Conservation (phyloP, 2,113 vertebrate species). For the Galbula dea region DNA sequence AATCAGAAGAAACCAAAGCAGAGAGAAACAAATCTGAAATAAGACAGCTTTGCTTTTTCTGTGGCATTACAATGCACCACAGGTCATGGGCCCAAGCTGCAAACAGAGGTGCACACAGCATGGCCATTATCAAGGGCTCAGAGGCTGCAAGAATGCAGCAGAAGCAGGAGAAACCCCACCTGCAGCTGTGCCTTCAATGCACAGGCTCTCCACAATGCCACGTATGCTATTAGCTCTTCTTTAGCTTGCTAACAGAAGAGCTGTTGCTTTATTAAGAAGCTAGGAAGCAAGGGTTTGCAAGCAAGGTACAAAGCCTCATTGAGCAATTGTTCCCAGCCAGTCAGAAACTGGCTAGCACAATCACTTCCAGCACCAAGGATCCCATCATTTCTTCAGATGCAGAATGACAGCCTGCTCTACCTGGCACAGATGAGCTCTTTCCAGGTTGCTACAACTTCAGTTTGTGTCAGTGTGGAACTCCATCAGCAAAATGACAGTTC, state of each 20-base stretch:
- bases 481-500: background rate
- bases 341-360: background rate
- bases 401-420: background rate
- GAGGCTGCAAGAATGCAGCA: background rate
- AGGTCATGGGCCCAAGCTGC: accelerated
- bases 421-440: accelerated
- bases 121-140: background rate
- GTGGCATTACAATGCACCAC: background rate
- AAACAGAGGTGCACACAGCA: background rate
- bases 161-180: background rate
- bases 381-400: background rate
- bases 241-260: background rate
- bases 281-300: background rate
- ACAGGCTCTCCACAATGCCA: background rate
- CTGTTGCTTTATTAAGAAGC: background rate
- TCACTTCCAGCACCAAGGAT: background rate
- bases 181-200: background rate
- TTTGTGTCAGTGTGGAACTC: background rate
- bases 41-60: background rate
- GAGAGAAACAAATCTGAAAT: background rate
- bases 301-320: background rate
- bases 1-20: background rate
- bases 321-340: no score
- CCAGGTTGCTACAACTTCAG: background rate
- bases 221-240: background rate